These are phyloP conservation scores for Lethenteron reissneri DNA, from an alignment of 2,113 vertebrate species.

Conservation along the genomic window DNA sequence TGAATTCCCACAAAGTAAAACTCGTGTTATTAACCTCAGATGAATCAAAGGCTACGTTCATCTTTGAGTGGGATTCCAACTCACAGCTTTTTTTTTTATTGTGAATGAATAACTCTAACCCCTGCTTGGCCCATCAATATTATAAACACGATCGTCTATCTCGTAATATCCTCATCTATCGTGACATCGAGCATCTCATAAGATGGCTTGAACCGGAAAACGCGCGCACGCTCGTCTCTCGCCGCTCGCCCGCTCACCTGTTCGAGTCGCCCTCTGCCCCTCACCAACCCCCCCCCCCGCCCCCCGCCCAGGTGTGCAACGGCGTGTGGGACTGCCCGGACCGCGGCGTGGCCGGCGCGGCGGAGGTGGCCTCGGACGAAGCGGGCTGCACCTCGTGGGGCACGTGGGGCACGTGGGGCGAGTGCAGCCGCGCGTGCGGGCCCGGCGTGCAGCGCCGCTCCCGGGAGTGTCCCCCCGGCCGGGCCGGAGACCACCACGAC, in stretches of 20 bases:
- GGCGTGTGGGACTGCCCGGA: slow-evolving; percentile 32
- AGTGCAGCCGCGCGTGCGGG: slow-evolving; percentile 40
- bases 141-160: too few species aligned
- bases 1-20: too few species aligned
- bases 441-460: slow-evolving; percentile 23
- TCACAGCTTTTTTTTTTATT: too few species aligned
- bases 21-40: too few species aligned
- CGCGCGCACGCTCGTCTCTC: too few species aligned
- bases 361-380: slow-evolving; percentile 24
- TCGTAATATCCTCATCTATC: too few species aligned
- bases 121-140: too few species aligned
- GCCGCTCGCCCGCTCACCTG: not conserved
- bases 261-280: not conserved
- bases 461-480: slow-evolving; percentile 18
- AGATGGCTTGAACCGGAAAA: too few species aligned
- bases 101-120: too few species aligned
- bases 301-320: slow-evolving; percentile 36
- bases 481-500: slow-evolving; percentile 12
- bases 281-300: not conserved
- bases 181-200: too few species aligned
- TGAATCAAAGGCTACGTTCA: too few species aligned
- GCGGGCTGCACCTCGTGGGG: slow-evolving; percentile 35
- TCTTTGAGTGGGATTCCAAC: too few species aligned
- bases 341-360: not conserved
- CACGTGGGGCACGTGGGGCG: slow-evolving; percentile 38